phyloP scores from a whole-genome alignment of 2,888 invertebrate species.

The Parnassius orleans region DNA sequence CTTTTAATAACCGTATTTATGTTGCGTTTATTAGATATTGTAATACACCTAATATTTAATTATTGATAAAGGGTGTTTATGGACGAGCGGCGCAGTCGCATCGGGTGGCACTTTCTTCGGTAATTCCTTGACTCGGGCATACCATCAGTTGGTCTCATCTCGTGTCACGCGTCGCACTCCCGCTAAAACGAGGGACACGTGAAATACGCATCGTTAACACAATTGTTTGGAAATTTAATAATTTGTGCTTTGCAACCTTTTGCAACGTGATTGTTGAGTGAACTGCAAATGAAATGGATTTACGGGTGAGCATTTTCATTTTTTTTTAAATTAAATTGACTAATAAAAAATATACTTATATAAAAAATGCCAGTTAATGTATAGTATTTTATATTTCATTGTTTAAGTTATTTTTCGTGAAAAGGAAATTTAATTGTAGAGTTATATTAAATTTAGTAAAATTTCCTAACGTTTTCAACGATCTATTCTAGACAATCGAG shows the following conservation, averaged over 20 bases:
- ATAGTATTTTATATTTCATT: too few species aligned
- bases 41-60: slow-evolving; percentile 11
- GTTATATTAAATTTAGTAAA: too few species aligned
- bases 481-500: too few species aligned
- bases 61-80: slow-evolving; percentile 19
- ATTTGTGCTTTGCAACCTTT: slow-evolving; percentile 43
- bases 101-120: slow-evolving; percentile 23
- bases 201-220: slow-evolving; percentile 17
- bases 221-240: slow-evolving; percentile 23
- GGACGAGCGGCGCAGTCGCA: not conserved
- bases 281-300: slow-evolving; percentile 58
- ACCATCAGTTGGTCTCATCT: slow-evolving; percentile 21
- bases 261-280: slow-evolving; percentile 46
- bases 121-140: slow-evolving; percentile 4
- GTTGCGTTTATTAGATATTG: slow-evolving; percentile 4
- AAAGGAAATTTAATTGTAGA: too few species aligned
- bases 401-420: too few species aligned
- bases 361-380: too few species aligned
- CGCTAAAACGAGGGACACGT: slow-evolving; percentile 9
- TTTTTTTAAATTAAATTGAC: not conserved
- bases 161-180: slow-evolving; percentile 22
- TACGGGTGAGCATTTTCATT: slow-evolving; percentile 50
- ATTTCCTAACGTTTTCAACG: too few species aligned
- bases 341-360: too few species aligned
- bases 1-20: too few species aligned